Conservation (phyloP, 2,888 invertebrate species). For the Hyles lineata region DNA sequence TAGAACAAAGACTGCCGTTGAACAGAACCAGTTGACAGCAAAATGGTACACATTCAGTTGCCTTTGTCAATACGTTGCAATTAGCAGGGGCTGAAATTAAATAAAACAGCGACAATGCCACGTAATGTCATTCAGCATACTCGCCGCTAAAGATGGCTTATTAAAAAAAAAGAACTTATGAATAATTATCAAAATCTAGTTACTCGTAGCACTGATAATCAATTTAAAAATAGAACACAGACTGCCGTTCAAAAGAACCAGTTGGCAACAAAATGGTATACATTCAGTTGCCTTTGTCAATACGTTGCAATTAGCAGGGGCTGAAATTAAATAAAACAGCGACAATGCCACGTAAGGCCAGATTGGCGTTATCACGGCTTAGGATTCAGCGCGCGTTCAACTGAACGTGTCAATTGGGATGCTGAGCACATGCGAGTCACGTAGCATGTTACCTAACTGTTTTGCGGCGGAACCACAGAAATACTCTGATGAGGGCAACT, state of each 20-base stretch:
- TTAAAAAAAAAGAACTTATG: too few relatives aligned
- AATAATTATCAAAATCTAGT: too few relatives aligned
- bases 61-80: conserved; percentile 34
- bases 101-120: conserved; percentile 37
- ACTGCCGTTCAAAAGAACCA: neutral
- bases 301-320: conserved; percentile 36
- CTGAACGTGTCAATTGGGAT: conserved; percentile 71
- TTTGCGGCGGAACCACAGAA: conserved; percentile 61
- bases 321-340: conserved; percentile 42
- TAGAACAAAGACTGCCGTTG: too few relatives aligned
- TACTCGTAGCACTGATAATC: too few relatives aligned
- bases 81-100: conserved; percentile 39
- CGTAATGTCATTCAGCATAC: conserved; percentile 23
- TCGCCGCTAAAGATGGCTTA: too few relatives aligned
- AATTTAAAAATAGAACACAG: too few relatives aligned
- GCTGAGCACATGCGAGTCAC: conserved; percentile 68
- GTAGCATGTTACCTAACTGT: conserved; percentile 76
- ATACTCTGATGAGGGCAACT: conserved; percentile 50
- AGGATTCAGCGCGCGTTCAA: conserved; percentile 69
- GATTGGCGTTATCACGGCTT: conserved; percentile 42
- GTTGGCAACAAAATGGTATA: neutral
- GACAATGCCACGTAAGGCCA: conserved; percentile 26
- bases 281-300: conserved; percentile 16
- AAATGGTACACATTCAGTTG: neutral
- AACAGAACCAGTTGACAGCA: neutral